Percentiles rank a stretch among this genome's conserved stretches.
phyloP scores from a whole-genome alignment of 2,113 vertebrate species.

The Tretioscincus oriximinensis region DNA sequence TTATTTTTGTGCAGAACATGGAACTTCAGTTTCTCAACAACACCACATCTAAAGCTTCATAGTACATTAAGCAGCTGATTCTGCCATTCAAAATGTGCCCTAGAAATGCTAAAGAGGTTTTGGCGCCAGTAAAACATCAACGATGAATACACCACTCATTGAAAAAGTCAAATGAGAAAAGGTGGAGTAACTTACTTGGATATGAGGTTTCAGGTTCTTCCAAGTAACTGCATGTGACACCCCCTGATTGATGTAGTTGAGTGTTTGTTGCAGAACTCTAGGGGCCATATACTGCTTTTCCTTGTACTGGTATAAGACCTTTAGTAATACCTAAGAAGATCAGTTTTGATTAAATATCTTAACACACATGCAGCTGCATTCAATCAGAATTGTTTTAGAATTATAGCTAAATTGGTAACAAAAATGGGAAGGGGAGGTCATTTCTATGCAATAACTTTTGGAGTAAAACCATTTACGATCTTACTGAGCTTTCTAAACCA shows the following conservation, averaged over 20 bases:
- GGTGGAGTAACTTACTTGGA: constrained; percentile 84
- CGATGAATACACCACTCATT: neutral
- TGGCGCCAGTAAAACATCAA: neutral
- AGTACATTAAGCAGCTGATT: neutral
- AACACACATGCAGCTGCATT: neutral
- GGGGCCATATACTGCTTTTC: constrained; percentile 97
- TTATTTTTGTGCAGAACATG: neutral
- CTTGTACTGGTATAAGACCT: constrained; percentile 96
- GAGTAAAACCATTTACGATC: neutral
- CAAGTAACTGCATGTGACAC: constrained; percentile 95
- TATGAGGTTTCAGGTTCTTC: constrained; percentile 97
- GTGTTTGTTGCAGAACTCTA: constrained; percentile 94
- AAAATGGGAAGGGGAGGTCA: neutral
- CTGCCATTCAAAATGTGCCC: neutral
- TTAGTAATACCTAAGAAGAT: constrained; percentile 88
- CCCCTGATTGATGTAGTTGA: constrained; percentile 98
- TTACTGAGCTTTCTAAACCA: neutral
- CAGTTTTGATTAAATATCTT: constrained; percentile 11
- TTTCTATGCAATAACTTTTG: neutral
- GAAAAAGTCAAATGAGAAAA: rapidly evolving
- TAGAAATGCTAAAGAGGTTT: neutral
- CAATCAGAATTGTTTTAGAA: neutral
- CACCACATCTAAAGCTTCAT: neutral
- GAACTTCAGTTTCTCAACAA: neutral
- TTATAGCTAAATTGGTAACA: neutral